Evolutionary conservation across 1,140 invertebrate genomes (phyloP).

Genomic region (Scaptomyza hsui): DNA sequence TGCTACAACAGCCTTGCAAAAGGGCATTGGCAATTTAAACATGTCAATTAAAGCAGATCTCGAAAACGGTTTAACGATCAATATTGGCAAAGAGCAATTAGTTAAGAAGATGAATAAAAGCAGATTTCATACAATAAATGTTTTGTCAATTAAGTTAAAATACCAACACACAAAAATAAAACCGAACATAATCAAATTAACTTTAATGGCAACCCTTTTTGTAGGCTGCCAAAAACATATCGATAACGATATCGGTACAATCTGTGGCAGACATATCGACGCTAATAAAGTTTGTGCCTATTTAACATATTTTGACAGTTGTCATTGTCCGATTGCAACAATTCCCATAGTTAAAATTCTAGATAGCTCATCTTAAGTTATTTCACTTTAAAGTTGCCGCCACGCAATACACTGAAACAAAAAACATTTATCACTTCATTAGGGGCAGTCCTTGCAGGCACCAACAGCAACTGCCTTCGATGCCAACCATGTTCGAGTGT

Average conservation of each 20-base stretch:
- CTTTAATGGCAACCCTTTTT: neutral
- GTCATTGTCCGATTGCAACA: constrained; percentile 26
- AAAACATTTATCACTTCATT: constrained; percentile 77
- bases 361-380: constrained; percentile 34
- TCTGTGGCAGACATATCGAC: neutral
- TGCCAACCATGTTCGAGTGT: constrained; percentile 46
- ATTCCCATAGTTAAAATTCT: constrained; percentile 32
- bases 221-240: neutral
- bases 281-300: neutral
- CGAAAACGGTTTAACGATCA: no score
- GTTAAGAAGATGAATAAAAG: no score
- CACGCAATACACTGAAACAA: neutral
- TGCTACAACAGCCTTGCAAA: constrained; percentile 11
- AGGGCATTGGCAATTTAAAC: constrained; percentile 17
- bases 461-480: no score
- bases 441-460: constrained; percentile 22
- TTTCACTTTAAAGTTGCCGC: constrained; percentile 40
- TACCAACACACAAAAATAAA: no score
- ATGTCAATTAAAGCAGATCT: neutral
- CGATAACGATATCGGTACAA: neutral
- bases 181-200: neutral
- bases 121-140: no score
- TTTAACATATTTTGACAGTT: constrained; percentile 50
- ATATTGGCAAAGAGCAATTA: no score
- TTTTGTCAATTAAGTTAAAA: no score